Evolutionary conservation across 2,888 invertebrate species (phyloP), one percentile per base, ranked within the genome.

Genomic region (Sabellastarte sp.): DNA sequence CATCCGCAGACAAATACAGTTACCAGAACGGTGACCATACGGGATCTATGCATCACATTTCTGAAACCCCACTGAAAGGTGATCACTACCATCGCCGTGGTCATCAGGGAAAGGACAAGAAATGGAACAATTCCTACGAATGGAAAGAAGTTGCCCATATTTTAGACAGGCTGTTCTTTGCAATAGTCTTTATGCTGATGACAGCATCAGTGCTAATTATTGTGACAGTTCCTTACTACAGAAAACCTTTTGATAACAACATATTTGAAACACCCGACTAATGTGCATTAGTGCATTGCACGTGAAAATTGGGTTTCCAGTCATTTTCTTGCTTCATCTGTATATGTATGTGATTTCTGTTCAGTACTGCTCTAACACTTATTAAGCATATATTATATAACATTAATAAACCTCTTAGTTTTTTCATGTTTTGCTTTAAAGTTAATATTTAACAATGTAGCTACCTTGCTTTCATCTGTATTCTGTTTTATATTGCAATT

Each of bases 61-160:
- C 31, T 30, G 20, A 30, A 29, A 30, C 57, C 26, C 32, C 57
- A 26, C 29, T 15, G 31, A 57, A 29, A 15, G 53, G 24, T 20
- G 5, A 53, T 10, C 20, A 53, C 28, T 20, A 26, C 10, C 4
- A 5, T 3, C 57, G 15, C 10, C 10, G 31, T 5, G 57, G 29
- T 24, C 26, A 53, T 41, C 15, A 53, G 5, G 24, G 28, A 5
- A 53, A 53, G 53, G 28, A 26, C 26, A 41, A 28, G 50, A 41
- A 26, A 2, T 32, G 26, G 41, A 66, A 68, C 30, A 32, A 58
- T 24, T 28, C 63, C 3, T 56, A 67, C 60, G 70, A 71, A 4
- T 72, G 72, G 72, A 60, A 65, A 24, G 69, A 72, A 52, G 41
- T 72, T 20, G 72, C 72, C 2, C 69, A 72, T 30, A 70, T 72